A percentile compares a stretch with the other conserved stretches of the same genome.
These are phyloP conservation scores for Aculops lycopersici DNA, from an alignment of 1,140 invertebrate genomes.

Conservation along the genomic window DNA sequence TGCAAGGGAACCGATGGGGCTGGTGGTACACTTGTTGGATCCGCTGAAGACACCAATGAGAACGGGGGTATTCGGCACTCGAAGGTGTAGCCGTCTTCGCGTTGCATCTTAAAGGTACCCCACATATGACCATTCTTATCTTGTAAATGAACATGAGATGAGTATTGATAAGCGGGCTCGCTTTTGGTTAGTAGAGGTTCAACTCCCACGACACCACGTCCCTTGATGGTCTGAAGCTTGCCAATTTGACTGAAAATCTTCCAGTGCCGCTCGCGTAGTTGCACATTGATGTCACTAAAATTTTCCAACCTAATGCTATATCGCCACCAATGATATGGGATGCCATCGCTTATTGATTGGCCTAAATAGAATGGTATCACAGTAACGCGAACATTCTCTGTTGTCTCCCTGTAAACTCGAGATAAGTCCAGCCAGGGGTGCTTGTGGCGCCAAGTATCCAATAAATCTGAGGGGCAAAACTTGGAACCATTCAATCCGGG, in stretches of 20 bases:
- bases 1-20: background rate
- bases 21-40: slow-evolving; percentile 13
- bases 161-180: slow-evolving; percentile 81
- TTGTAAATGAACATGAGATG: slow-evolving; percentile 75
- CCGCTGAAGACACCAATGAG: slow-evolving; percentile 64
- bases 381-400: slow-evolving; percentile 69
- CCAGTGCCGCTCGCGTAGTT: slow-evolving; percentile 77
- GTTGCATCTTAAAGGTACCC: slow-evolving; percentile 22
- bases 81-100: slow-evolving; percentile 61
- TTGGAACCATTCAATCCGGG: no score
- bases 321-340: slow-evolving; percentile 73
- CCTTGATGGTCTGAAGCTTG: slow-evolving; percentile 68
- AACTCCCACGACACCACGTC: slow-evolving; percentile 70
- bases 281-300: slow-evolving; percentile 50
- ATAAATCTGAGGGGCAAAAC: slow-evolving; percentile 37
- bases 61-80: slow-evolving; percentile 86
- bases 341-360: slow-evolving; percentile 46
- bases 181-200: slow-evolving; percentile 58
- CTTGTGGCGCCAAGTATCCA: slow-evolving; percentile 78
- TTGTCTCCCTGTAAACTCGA: slow-evolving; percentile 89
- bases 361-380: slow-evolving; percentile 95
- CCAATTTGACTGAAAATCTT: slow-evolving; percentile 75
- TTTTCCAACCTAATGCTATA: slow-evolving; percentile 88
- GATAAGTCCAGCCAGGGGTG: slow-evolving; percentile 84
- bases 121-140: slow-evolving; percentile 95